A percentile compares a stretch with the other conserved stretches of the same genome.
These are phyloP conservation scores for Eupithecia dodoneata DNA, from an alignment of 2,888 invertebrate genomes.

Conservation along the genomic window DNA sequence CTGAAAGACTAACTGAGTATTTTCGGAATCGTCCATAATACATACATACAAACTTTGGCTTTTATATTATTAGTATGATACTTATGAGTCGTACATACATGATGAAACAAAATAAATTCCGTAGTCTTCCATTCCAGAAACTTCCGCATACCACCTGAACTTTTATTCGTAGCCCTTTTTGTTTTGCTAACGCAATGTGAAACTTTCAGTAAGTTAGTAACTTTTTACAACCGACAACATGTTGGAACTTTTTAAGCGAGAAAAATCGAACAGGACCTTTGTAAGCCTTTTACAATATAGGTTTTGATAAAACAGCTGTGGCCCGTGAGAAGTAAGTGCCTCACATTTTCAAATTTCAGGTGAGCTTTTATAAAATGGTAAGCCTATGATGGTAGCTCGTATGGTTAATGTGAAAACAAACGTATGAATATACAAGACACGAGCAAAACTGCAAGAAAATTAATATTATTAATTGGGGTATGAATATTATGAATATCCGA, in stretches of 20 bases:
- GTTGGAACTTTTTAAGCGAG: slow-evolving; percentile 9
- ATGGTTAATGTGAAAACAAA: not conserved
- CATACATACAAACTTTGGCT: too few relatives aligned
- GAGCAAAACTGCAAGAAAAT: too few relatives aligned
- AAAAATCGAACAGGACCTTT: slow-evolving; percentile 38
- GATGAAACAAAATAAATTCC: not conserved
- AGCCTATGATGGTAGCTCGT: not conserved
- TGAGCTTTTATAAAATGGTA: not conserved
- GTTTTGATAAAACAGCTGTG: slow-evolving; percentile 38
- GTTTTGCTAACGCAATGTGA: not conserved
- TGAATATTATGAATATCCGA: too few relatives aligned
- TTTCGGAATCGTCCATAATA: too few relatives aligned
- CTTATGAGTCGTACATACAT: not conserved
- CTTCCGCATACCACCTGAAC: not conserved
- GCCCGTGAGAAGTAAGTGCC: slow-evolving; percentile 40
- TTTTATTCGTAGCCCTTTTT: not conserved
- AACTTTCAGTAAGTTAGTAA: not conserved
- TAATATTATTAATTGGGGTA: too few relatives aligned
- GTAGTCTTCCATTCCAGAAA: slow-evolving; percentile 1
- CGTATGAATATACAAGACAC: too few relatives aligned
- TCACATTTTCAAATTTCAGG: slow-evolving; percentile 32
- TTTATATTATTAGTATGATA: too few relatives aligned
- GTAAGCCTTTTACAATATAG: slow-evolving; percentile 39
- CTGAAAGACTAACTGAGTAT: too few relatives aligned
- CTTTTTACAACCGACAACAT: not conserved